Conservation (phyloP, 2,888 invertebrate species). For the Apoderus coryli region DNA sequence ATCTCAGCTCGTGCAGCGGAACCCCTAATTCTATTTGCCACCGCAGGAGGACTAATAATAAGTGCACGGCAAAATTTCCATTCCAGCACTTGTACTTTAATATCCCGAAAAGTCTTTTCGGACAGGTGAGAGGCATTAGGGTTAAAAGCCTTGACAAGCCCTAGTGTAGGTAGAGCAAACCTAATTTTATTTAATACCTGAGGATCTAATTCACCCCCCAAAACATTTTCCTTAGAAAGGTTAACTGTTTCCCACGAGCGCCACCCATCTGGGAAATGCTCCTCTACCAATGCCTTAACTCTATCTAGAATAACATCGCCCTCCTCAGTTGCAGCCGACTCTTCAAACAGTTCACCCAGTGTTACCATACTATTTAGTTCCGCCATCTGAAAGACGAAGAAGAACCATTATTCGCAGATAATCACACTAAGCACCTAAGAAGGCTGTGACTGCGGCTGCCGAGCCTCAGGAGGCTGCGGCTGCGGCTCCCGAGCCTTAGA, state of each 20-base stretch:
- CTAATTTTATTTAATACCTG: conserved; percentile 18
- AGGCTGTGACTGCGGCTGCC: not conserved
- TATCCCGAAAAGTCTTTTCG: no score
- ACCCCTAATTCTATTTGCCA: conserved; percentile 17
- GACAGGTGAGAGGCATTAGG: conserved; percentile 14
- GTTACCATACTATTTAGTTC: not conserved
- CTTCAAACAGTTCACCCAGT: not conserved
- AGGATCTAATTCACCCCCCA: conserved; percentile 15
- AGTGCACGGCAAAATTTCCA: conserved; percentile 18
- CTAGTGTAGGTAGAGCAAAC: conserved; percentile 18
- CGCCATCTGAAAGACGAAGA: not conserved
- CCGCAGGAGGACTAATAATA: conserved; percentile 14
- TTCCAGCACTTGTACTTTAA: no score
- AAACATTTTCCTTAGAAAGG: conserved; percentile 12
- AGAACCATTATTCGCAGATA: not conserved
- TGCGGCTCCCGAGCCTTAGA: not conserved
- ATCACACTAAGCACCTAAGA: no score
- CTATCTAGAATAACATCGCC: conserved; percentile 1
- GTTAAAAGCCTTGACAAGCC: conserved; percentile 15
- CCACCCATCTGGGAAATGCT: no score
- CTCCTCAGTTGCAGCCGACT: not conserved
- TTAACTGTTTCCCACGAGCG: no score
- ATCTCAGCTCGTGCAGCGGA: conserved; percentile 15
- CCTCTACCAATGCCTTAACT: not conserved
- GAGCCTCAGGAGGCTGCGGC: not conserved